phyloP scores from a whole-genome alignment of 2,888 invertebrate species.

The Mongoloraphidia duomilia region DNA sequence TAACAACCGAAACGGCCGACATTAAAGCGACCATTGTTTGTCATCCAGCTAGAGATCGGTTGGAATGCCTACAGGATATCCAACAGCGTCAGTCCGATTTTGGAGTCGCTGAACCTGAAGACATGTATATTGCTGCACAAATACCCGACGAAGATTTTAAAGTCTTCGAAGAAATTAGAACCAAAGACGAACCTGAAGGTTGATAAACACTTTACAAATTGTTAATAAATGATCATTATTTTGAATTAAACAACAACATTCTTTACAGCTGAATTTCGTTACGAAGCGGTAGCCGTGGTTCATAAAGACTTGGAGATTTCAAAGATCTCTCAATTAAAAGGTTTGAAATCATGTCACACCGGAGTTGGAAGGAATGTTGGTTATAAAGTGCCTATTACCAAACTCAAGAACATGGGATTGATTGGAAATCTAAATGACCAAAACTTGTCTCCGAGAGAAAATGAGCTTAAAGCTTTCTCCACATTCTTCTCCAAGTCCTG shows the following conservation, averaged over 20 bases:
- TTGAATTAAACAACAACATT: constrained; percentile 6
- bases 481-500: constrained; percentile 71
- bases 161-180: constrained; percentile 61
- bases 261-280: constrained; percentile 56
- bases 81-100: constrained; percentile 67
- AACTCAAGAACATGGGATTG: constrained; percentile 55
- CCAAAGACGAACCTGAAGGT: constrained; percentile 63
- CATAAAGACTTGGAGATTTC: constrained; percentile 58
- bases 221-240: not conserved
- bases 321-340: constrained; percentile 51
- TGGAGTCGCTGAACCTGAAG: constrained; percentile 71
- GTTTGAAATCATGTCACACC: constrained; percentile 74
- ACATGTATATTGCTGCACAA: constrained; percentile 70
- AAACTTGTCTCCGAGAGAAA: constrained; percentile 55
- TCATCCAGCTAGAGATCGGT: constrained; percentile 55
- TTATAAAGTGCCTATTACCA: constrained; percentile 68
- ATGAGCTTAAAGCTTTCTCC: constrained; percentile 68
- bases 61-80: constrained; percentile 63
- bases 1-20: constrained; percentile 41
- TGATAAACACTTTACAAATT: constrained; percentile 13
- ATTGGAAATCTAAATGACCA: constrained; percentile 54
- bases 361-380: constrained; percentile 80
- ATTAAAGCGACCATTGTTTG: constrained; percentile 42
- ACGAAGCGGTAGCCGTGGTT: constrained; percentile 69
- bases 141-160: constrained; percentile 58